phyloP scores from a whole-genome alignment of 2,797 vertebrate species.

The Melanotaenia boesemani region DNA sequence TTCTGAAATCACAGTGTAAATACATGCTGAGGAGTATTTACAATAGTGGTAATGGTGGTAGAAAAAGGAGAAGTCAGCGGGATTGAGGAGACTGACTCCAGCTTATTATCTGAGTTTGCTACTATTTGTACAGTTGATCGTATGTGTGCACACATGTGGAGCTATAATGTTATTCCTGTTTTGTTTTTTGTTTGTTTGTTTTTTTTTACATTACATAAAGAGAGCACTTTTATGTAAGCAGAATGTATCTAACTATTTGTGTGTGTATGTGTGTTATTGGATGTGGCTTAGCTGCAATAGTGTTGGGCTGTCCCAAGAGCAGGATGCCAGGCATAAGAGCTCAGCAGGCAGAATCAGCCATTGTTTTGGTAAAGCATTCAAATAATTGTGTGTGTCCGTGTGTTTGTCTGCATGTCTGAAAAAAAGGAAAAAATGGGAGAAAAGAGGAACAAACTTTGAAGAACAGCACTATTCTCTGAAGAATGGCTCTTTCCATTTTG shows the following conservation, averaged over 20 bases:
- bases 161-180: slow-evolving; percentile 27
- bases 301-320: slow-evolving; percentile 70
- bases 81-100: slow-evolving; percentile 56
- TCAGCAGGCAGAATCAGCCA: slow-evolving; percentile 69
- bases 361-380: slow-evolving; percentile 72
- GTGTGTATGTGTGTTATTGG: slow-evolving; percentile 55
- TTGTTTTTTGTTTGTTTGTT: slow-evolving; percentile 9
- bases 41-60: slow-evolving; percentile 74
- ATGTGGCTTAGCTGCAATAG: slow-evolving; percentile 79
- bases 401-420: neutral
- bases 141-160: slow-evolving; percentile 22
- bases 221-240: slow-evolving; percentile 31
- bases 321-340: slow-evolving; percentile 50
- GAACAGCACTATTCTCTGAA: slow-evolving; percentile 38
- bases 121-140: slow-evolving; percentile 57
- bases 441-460: slow-evolving; percentile 34
- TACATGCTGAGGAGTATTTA: slow-evolving; percentile 76
- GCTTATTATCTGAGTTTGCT: slow-evolving; percentile 50
- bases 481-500: slow-evolving; percentile 63
- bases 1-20: slow-evolving; percentile 70
- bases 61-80: slow-evolving; percentile 68
- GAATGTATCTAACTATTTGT: slow-evolving; percentile 32
- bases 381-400: slow-evolving; percentile 7
- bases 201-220: slow-evolving; percentile 37
- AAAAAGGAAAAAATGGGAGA: slow-evolving; percentile 14